Base-by-base conservation (phyloP, 2,888 invertebrate species). In the Agrotis exclamationis region DNA sequence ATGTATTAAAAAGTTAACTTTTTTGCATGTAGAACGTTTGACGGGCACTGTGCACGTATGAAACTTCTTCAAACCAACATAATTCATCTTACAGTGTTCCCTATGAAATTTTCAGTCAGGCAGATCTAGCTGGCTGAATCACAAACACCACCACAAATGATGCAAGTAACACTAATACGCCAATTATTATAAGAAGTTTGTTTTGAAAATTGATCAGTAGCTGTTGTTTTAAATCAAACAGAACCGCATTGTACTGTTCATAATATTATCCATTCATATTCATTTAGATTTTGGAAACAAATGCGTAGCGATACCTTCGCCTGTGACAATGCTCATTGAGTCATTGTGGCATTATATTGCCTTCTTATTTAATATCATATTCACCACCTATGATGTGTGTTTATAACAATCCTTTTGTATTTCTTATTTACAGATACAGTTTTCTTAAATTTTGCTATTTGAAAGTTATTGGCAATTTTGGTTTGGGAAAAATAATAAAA, bases 301-400 rank as follows among this genome's bases (percentile, higher is more conserved):
- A 47, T 69, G 47, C 33, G 24, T 44, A 79, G n/a, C n/a, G n/a
- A 65, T 44, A 9, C 4, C 16, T 47, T 33, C 44, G 6, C 4
- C 11, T 14, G 14, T 20, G 18, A 79, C 76, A 72, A 79, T 79
- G 51, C 48, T 57, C 79, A 79, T 76, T 73, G 62, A 28, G 24
- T 28, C 24, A 28, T 28, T 28, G 24, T 79, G 39, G 56, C n/a
- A 18, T 22, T 56, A 58, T 4, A 22, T 14, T 11, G 47, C 9
- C 24, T 28, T 18, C 11, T 9, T 3, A 47, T 18, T 22, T 47
- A 56, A 39, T 24, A 14, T 5, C 53, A n/a, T 48, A 18, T 72
- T 3, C 24, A 28, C 24, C 24, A 3, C 2, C 2, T 28, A 3
- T 28, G 24, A 3, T 28, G 28, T 24, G 45, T 44, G 13, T n/a